A percentile compares a stretch with the other conserved stretches of the same genome.
Evolutionary conservation across 2,888 invertebrate species (phyloP).

Genomic region (Norana najaformis): DNA sequence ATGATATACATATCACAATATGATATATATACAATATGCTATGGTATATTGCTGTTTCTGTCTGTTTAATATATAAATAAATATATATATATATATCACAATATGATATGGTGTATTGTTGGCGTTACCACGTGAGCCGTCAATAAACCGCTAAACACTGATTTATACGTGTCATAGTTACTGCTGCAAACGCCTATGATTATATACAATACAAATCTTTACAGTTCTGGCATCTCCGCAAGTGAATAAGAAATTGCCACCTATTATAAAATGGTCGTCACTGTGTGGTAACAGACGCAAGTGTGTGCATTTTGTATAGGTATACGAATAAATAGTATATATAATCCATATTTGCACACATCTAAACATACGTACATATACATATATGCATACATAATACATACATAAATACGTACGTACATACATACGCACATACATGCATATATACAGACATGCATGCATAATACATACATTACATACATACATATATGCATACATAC

Average conservation of each 20-base stretch:
- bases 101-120: too few species aligned
- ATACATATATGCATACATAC: neutral
- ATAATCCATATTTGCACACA: neutral
- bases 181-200: neutral
- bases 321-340: too few species aligned
- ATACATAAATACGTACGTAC: neutral
- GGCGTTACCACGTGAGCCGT: neutral
- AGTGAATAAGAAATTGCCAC: too few species aligned
- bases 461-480: too few species aligned
- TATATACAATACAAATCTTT: neutral
- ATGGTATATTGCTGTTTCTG: too few species aligned
- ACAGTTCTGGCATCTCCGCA: neutral
- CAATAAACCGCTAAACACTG: neutral
- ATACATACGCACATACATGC: neutral
- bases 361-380: neutral
- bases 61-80: too few species aligned
- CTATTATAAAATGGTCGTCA: too few species aligned
- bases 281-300: too few species aligned
- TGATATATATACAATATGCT: too few species aligned
- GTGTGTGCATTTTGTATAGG: too few species aligned
- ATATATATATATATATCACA: too few species aligned
- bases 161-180: neutral
- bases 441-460: neutral
- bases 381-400: slow-evolving; percentile 18
- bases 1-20: too few species aligned